These are phyloP conservation scores for Xanthorhoe designata DNA, from an alignment of 2,888 invertebrate species.

Conservation along the genomic window DNA sequence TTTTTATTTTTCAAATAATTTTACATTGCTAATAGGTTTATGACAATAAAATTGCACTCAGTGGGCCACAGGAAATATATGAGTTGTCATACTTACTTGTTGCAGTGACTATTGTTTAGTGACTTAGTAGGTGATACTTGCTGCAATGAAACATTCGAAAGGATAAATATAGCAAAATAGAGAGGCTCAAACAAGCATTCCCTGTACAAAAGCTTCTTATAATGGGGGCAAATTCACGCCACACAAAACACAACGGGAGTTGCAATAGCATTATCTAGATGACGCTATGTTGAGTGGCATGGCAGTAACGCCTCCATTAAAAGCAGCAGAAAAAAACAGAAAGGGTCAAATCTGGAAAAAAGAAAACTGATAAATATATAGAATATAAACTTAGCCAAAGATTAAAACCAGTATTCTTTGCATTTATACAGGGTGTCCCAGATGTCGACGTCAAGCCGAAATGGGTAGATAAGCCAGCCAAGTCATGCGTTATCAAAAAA, in stretches of 20 bases:
- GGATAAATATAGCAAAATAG: conserved; percentile 75
- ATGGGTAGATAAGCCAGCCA: no score
- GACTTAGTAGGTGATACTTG: conserved; percentile 84
- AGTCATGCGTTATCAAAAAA: no score
- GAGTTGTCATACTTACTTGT: conserved; percentile 75
- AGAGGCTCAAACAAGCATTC: conserved; percentile 62
- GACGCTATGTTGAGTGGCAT: conserved; percentile 4
- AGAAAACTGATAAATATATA: conserved; percentile 39
- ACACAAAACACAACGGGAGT: conserved; percentile 12
- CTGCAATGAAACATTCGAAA: conserved; percentile 82
- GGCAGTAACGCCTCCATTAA: conserved; percentile 29
- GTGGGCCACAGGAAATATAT: conserved; percentile 43
- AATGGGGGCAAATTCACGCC: conserved; percentile 28
- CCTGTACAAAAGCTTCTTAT: conserved; percentile 40
- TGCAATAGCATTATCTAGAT: conserved; percentile 28
- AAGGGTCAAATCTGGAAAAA: conserved; percentile 50
- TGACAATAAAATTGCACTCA: not conserved
- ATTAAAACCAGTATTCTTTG: not conserved
- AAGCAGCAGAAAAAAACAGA: conserved; percentile 38
- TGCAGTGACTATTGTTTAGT: conserved; percentile 78
- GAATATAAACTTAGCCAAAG: conserved; percentile 17
- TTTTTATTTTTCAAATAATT: no score
- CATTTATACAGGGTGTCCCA: no score
- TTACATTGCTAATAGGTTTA: not conserved
- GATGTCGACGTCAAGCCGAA: no score